These are phyloP conservation scores for Hypomesus transpacificus DNA, from an alignment of 2,113 vertebrate species.

Conservation along the genomic window DNA sequence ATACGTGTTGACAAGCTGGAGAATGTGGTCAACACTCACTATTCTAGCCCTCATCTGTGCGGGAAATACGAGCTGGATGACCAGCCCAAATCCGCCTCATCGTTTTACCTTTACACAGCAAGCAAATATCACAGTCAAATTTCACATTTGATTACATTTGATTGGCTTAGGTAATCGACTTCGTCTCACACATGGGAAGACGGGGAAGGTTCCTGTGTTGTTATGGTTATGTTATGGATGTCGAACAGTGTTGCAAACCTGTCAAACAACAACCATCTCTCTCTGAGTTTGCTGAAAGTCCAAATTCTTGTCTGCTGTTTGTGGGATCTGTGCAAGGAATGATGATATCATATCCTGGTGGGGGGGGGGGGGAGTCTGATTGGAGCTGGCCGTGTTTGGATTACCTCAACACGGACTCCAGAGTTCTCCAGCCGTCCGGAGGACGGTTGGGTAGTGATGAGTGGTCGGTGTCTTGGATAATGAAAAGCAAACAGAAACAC, in stretches of 20 bases:
- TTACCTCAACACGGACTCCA: slow-evolving; percentile 33
- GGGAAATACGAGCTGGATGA: too few species aligned
- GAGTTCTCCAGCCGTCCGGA: slow-evolving; percentile 46
- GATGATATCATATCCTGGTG: too few species aligned
- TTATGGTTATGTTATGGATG: neutral
- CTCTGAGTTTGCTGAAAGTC: too few species aligned
- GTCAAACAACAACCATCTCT: neutral
- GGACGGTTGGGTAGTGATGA: slow-evolving; percentile 50
- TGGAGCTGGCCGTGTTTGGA: slow-evolving; percentile 8
- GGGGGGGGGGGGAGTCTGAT: neutral
- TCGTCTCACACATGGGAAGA: neutral
- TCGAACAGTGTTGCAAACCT: neutral
- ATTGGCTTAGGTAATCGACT: neutral
- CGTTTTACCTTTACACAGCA: too few species aligned
- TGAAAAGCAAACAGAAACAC: slow-evolving; percentile 39
- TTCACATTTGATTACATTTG: neutral
- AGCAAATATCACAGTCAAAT: too few species aligned
- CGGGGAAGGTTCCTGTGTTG: neutral
- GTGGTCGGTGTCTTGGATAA: slow-evolving; percentile 22
- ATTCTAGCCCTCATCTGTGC: neutral
- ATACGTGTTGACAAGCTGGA: slow-evolving; percentile 23
- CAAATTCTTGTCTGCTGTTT: too few species aligned
- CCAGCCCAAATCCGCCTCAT: too few species aligned
- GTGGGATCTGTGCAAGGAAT: too few species aligned
- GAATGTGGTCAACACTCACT: neutral